A percentile compares a stretch with the other conserved stretches of the same genome.
Evolutionary conservation across 1,140 invertebrate genomes (phyloP).

Genomic region (Drosophila repleta): DNA sequence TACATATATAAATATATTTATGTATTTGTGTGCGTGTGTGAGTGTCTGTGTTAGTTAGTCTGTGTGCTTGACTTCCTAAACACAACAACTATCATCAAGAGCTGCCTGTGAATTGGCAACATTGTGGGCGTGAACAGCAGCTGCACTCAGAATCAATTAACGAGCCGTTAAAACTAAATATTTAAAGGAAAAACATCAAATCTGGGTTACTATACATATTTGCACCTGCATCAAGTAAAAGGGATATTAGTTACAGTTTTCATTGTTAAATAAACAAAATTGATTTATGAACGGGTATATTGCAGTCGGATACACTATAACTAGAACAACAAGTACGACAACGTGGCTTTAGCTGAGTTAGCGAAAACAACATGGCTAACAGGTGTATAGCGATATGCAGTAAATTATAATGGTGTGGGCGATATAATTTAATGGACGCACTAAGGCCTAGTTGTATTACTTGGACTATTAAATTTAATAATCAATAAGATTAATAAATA

Average conservation of each 20-base stretch:
- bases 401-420: background rate
- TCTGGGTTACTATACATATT: conserved; percentile 54
- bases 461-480: too few relatives aligned
- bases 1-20: background rate
- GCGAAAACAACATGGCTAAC: background rate
- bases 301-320: background rate
- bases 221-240: background rate
- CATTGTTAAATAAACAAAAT: too few relatives aligned
- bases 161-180: conserved; percentile 46
- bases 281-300: background rate
- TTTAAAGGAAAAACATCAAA: conserved; percentile 44
- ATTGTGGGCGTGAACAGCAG: conserved; percentile 54
- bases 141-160: conserved; percentile 66
- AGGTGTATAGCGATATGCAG: background rate
- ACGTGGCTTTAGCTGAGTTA: background rate
- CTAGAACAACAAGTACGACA: too few relatives aligned
- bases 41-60: conserved; percentile 1
- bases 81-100: conserved; percentile 28
- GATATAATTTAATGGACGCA: background rate
- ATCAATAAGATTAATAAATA: too few relatives aligned
- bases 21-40: background rate
- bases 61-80: conserved; percentile 26
- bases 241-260: too few relatives aligned
- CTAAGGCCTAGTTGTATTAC: background rate
- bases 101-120: conserved; percentile 24